Conservation (phyloP, 1,140 invertebrate genomes). For the Ostrea edulis region DNA sequence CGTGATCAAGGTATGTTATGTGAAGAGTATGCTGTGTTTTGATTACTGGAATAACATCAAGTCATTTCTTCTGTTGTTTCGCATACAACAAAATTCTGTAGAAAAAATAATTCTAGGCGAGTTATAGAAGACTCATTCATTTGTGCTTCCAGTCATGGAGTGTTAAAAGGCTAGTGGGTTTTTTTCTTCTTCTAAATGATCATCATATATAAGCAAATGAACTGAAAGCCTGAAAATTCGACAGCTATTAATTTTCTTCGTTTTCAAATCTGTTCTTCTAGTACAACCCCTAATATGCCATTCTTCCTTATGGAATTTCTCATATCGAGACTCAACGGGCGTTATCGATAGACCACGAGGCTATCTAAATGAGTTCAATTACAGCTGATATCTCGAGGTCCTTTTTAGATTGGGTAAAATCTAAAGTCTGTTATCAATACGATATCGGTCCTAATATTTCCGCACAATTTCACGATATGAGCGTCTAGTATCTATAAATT, state of each 20-base stretch:
- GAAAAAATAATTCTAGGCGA: background rate
- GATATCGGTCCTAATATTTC: slow-evolving; percentile 60
- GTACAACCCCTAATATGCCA: background rate
- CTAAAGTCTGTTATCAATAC: slow-evolving; percentile 52
- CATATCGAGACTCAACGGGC: slow-evolving; percentile 30
- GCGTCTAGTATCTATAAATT: slow-evolving; percentile 57
- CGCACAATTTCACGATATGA: slow-evolving; percentile 62
- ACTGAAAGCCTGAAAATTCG: no score
- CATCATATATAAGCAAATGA: no score
- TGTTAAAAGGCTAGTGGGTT: background rate
- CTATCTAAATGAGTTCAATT: slow-evolving; percentile 50
- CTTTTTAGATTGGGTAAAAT: slow-evolving; percentile 45
- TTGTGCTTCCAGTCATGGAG: background rate
- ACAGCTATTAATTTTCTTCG: no score
- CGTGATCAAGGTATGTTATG: slow-evolving; percentile 39
- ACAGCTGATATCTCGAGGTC: slow-evolving; percentile 33
- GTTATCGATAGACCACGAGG: slow-evolving; percentile 42
- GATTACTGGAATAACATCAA: background rate
- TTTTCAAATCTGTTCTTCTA: background rate
- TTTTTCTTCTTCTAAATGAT: no score
- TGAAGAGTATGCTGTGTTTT: slow-evolving; percentile 16
- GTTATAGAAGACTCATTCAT: background rate
- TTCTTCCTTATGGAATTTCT: slow-evolving; percentile 42
- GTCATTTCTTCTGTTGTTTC: background rate
- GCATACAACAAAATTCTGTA: background rate